Evolutionary conservation across 2,888 invertebrate genomes (phyloP).

Genomic region (Nemapogon koenigi): DNA sequence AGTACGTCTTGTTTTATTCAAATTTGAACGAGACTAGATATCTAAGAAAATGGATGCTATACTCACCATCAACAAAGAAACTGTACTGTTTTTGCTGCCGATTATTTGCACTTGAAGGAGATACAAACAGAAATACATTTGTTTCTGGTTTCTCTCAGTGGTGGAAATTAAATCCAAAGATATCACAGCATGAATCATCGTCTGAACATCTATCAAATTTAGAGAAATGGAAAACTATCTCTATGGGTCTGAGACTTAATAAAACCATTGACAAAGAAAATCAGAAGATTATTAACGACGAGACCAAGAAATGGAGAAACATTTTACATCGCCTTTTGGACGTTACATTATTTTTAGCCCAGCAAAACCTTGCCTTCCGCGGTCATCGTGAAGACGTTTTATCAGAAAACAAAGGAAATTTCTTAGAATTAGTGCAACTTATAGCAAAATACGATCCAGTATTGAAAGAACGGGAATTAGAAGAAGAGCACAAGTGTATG

Average conservation of each 20-base stretch:
- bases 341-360: constrained; percentile 8
- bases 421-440: constrained; percentile 12
- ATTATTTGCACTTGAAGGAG: constrained; percentile 1
- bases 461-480: constrained; percentile 7
- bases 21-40: constrained; percentile 9
- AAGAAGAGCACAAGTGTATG: no score
- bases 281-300: neutral
- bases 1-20: constrained; percentile 7
- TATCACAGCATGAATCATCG: constrained; percentile 7
- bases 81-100: constrained; percentile 6
- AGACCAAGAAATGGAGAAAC: constrained; percentile 4
- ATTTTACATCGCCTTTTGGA: constrained; percentile 11
- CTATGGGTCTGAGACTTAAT: neutral
- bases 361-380: constrained; percentile 10
- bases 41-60: constrained; percentile 11
- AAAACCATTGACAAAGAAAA: neutral
- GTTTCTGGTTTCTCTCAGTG: constrained; percentile 5
- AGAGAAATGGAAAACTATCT: neutral
- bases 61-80: constrained; percentile 5
- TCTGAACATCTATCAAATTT: neutral
- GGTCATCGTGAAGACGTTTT: neutral
- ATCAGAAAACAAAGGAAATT: constrained; percentile 10
- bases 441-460: constrained; percentile 13
- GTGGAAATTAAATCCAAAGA: constrained; percentile 10
- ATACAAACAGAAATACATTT: constrained; percentile 2